Evolutionary conservation across 2,888 invertebrate genomes (phyloP).

Genomic region (Chironomus riparius): DNA sequence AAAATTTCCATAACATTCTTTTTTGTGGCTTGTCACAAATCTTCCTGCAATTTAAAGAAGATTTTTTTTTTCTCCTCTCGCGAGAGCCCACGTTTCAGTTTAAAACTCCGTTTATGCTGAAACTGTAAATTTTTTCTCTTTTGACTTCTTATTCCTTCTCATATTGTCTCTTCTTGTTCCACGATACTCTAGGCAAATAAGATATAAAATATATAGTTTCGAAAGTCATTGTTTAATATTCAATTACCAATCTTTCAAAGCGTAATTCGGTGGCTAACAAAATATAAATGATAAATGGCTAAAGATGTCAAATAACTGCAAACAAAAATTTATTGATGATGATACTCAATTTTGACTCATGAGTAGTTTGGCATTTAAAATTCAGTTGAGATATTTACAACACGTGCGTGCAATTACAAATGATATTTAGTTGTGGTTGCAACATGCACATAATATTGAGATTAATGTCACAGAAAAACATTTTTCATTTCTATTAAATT

Average conservation of each 20-base stretch:
- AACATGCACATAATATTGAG: neutral
- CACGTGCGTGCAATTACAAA: neutral
- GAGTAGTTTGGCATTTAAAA: neutral
- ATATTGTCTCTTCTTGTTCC: neutral
- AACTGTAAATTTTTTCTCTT: neutral
- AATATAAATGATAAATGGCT: neutral
- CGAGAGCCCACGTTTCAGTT: no score
- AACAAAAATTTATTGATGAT: neutral
- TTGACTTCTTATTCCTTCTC: neutral
- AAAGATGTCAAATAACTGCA: neutral
- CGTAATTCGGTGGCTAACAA: neutral
- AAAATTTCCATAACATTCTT: no score
- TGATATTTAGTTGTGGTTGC: neutral
- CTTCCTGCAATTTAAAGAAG: no score
- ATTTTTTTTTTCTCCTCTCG: no score
- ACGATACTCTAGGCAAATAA: no score
- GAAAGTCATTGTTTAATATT: conserved; percentile 8
- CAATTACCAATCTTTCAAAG: neutral
- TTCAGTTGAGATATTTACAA: no score
- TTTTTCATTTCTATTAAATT: neutral
- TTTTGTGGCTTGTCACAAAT: no score
- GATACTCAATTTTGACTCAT: neutral
- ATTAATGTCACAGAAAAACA: neutral
- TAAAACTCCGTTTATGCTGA: neutral
- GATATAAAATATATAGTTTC: neutral